Base-by-base conservation (phyloP, 2,888 invertebrate species). In the Hyppa rectilinea region DNA sequence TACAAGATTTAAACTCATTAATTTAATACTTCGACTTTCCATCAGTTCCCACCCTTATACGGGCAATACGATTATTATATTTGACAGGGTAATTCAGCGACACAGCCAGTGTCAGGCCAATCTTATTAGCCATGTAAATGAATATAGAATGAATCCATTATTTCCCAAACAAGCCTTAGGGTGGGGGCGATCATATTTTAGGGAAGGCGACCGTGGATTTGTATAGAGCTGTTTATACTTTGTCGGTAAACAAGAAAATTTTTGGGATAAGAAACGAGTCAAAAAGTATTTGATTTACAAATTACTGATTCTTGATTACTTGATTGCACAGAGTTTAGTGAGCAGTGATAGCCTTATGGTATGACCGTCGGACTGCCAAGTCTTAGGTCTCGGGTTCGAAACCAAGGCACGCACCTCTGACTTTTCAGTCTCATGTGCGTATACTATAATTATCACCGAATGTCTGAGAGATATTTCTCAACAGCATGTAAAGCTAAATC, bases 61-160 rank as follows among this genome's bases (percentile, higher is more conserved):
- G 67, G 62, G 78, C 82, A 88, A 87, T 87, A 87, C 88, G 90
- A 93, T 94, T 92, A 93, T 94, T 92, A 95, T 90, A 92, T 93
- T 93, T 94, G 95, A 95, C 95, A 92, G 92, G 90, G 89, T 93
- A 93, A 94, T 94, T 94, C 90, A 71, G 73, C 87, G 89, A 90
- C 89, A 88, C 88, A 89, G 94, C 88, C 92, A 87, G 88, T 90
- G 92, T 92, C 92, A 91, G 87, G 89, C 88, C 93, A 88, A 94
- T 94, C 95, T 95, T 92, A 94, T 95, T 95, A 95, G 87, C 87
- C 90, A 94, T 95, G 95, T 93, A 95, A 96, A 96, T 95, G 94
- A 95, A 94, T 95, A 94, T 93, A 93, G 94, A 95, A 95, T 95
- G 95, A 96, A 95, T 94, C 95, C 94, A 96, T 95, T 96, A 95